phyloP scores from a whole-genome alignment of 2,797 vertebrate species.

The Acrossocheilus wenchowensis region DNA sequence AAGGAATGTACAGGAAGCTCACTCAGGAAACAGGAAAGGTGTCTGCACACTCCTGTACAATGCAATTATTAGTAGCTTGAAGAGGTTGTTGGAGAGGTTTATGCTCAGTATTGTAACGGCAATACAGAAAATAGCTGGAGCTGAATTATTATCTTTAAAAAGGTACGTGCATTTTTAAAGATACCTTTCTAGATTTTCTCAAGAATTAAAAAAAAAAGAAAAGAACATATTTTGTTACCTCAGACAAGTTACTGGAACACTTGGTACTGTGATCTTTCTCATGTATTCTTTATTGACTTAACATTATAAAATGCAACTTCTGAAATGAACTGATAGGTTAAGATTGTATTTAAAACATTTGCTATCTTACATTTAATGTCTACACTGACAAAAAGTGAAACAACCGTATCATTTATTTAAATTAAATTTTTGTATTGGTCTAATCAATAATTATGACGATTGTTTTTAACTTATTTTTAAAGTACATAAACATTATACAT shows the following conservation, averaged over 20 bases:
- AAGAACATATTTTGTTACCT: not conserved
- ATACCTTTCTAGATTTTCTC: not conserved
- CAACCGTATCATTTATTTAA: not conserved
- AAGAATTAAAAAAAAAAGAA: not conserved
- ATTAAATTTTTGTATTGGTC: not conserved
- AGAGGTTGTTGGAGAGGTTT: not conserved
- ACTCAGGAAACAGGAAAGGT: conserved; percentile 4
- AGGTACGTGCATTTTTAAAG: conserved; percentile 1
- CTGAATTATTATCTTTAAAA: not conserved
- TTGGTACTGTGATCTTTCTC: not conserved
- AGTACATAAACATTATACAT: not conserved
- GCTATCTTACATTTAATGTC: not conserved
- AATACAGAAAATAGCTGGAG: conserved; percentile 3
- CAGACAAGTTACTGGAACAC: not conserved
- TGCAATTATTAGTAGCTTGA: not conserved
- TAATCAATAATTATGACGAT: not conserved
- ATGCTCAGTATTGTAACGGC: not conserved
- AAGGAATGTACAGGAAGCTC: not conserved
- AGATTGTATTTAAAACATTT: not conserved
- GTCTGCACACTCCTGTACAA: not conserved
- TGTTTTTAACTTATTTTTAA: not conserved
- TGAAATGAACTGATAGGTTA: not conserved
- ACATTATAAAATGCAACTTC: no score
- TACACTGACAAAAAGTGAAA: no score
- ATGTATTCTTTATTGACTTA: no score